Base-by-base conservation (phyloP, 23 tunicate species). In the Styela plicata region DNA sequence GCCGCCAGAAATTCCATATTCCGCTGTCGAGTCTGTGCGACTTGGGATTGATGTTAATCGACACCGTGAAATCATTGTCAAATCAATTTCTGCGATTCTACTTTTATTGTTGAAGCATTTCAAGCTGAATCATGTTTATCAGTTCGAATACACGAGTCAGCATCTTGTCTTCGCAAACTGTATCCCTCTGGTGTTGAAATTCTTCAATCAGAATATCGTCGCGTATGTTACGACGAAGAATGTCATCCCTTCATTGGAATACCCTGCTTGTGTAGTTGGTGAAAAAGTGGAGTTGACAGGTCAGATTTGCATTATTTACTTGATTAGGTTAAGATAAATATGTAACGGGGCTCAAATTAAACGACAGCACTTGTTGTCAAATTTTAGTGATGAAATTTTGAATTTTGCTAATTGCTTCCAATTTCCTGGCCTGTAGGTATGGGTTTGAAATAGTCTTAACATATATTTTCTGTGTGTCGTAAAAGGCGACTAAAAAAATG, bases 151-250 rank as follows among this genome's bases (percentile, higher is more conserved):
- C 78, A 77, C 85, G 33, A 85, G 97, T 44, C 99, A 96, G 71
- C 99, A 96, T 74, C 67, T 96, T 21, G 96, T 90, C 24, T 86
- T 90, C 63, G 96, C 99, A 52, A 96, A 96, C 89, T 96, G 99
- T 71, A 86, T 96, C 35, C 99, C 99, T 0, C 83, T 96, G 13
- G 86, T 96, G 26, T 69, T 90, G 65, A 96, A 96, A 63, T 87
- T 96, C 69, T 90, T 96, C 85, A 96, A 90, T 80, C 99, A 96
- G 77, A 88, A 85, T 74, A 96, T 96, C 21, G 89, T 92, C 18
- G 88, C 91, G 30, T 96, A 84, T 71, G 99, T 96, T 33, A 96
- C 97, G 36, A 87, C 91, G 3, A 88, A 92, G 69, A 96, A 96
- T 63, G 86, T 86, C 24, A 87, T 96, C 67, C 92, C 92, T 21